A percentile compares a stretch with the other conserved stretches of the same genome.
Conservation (phyloP, 1,140 invertebrate species). For the Bathynomus jamesi region DNA sequence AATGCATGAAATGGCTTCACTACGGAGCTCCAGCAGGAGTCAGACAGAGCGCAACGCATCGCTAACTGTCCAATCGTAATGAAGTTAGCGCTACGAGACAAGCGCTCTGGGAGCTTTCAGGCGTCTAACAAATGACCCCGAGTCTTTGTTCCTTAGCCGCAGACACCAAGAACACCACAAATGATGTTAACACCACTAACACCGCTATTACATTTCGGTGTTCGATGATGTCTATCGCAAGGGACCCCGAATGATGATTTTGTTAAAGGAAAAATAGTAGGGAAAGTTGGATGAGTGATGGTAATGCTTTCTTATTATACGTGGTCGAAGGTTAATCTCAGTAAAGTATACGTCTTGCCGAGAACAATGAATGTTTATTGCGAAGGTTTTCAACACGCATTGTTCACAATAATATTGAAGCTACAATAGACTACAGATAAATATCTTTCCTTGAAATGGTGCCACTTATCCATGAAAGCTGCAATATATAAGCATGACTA, state of each 20-base stretch:
- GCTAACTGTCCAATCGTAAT: not conserved
- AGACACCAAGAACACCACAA: not conserved
- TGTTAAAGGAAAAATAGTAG: not conserved
- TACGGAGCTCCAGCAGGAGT: not conserved
- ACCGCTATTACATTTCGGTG: too few species aligned
- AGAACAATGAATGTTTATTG: not conserved
- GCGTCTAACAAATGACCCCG: not conserved
- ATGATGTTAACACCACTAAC: not conserved
- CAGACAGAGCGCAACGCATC: not conserved
- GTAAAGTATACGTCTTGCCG: not conserved
- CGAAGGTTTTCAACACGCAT: not conserved
- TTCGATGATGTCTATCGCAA: too few species aligned
- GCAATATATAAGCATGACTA: too few species aligned
- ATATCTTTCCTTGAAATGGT: too few species aligned
- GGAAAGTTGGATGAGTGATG: not conserved
- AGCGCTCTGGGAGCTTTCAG: not conserved
- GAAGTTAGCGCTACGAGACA: not conserved
- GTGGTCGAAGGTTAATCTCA: not conserved
- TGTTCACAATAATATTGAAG: too few species aligned
- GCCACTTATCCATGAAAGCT: too few species aligned
- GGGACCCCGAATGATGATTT: not conserved
- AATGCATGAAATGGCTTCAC: not conserved
- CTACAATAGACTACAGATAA: too few species aligned
- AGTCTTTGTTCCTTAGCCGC: not conserved
- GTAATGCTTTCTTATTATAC: not conserved